Base-by-base conservation (phyloP, 2,113 vertebrate genomes). In the Chinchilla lanigera region DNA sequence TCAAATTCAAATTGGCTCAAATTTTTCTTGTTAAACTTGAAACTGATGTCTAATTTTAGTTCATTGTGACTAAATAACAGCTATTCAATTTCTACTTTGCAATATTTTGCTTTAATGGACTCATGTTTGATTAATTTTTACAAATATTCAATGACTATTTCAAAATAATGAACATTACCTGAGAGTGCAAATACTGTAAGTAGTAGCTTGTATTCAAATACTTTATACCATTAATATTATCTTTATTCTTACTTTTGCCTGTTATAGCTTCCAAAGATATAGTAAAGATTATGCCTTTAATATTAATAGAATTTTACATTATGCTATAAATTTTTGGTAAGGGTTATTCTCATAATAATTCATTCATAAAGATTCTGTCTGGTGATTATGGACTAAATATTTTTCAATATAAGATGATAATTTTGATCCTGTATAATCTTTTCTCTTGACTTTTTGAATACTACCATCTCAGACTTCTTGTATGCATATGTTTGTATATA, bases 1-100 rank as follows among this genome's bases (percentile, higher is more conserved):
- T 92, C 13, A 71, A 61, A 69, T 81, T 85, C 78, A 78, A 86
- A 67, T 6, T 67, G 28, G 22, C 60, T 65, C 16, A 84, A 60
- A 61, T 56, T 85, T 94, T 94, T 90, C 47, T 85, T 26, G 8
- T 38, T 94, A 60, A 94, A 58, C 11, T 61, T 75, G 67, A 94
- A 87, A 85, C 11, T 56, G 12, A 50, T 69, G 56, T 28, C 5
- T 67, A 54, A 67, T 50, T 5, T 85, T 56, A 75, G 9, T 63
- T 14, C 12, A 50, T 90, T 58, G 12, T 85, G 33, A 69, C 60
- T 78, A 69, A 78, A 77, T 77, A 89, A 67, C n/a, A 65, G 14
- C 22, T 85, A 3, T 85, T 8, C n/a, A 47, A 26, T 65, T 78
- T 30, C 22, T 26, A 65, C 28, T 75, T 52, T 52, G 9, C 8